Evolutionary conservation across 2,797 vertebrate species (phyloP).

Genomic region (Gymnopithys bicolor): DNA sequence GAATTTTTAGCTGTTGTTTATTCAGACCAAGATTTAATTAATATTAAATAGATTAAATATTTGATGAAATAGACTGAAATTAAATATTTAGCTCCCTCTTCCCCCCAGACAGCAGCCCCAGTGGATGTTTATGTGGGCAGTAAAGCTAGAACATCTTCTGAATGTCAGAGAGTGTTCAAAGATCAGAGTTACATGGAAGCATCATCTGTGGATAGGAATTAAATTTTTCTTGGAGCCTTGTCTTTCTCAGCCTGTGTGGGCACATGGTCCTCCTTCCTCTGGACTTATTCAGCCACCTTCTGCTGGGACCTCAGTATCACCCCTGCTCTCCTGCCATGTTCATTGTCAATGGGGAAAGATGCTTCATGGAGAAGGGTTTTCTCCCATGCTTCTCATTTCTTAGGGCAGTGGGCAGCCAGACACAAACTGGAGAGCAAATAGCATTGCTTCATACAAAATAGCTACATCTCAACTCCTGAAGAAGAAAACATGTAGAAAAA

Average conservation of each 20-base stretch:
- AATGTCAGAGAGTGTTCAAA: background rate
- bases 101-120: background rate
- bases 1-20: slow-evolving; percentile 49
- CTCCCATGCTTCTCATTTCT: background rate
- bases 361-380: background rate
- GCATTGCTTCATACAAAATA: background rate
- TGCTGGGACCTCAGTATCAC: background rate
- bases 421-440: background rate
- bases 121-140: slow-evolving; percentile 5
- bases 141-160: background rate
- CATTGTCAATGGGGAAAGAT: background rate
- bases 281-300: background rate
- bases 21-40: slow-evolving; percentile 56
- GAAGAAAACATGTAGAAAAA: background rate
- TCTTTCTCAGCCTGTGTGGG: background rate
- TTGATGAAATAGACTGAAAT: slow-evolving; percentile 59
- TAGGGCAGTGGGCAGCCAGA: background rate
- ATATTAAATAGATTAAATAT: slow-evolving; percentile 70
- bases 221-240: background rate
- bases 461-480: background rate
- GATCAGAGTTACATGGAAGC: background rate
- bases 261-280: background rate
- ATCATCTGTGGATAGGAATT: background rate
- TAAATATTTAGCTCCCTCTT: slow-evolving; percentile 57
- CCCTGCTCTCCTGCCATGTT: background rate